These are phyloP conservation scores for Buathra laborator DNA, from an alignment of 2,888 invertebrate species.

Conservation along the genomic window DNA sequence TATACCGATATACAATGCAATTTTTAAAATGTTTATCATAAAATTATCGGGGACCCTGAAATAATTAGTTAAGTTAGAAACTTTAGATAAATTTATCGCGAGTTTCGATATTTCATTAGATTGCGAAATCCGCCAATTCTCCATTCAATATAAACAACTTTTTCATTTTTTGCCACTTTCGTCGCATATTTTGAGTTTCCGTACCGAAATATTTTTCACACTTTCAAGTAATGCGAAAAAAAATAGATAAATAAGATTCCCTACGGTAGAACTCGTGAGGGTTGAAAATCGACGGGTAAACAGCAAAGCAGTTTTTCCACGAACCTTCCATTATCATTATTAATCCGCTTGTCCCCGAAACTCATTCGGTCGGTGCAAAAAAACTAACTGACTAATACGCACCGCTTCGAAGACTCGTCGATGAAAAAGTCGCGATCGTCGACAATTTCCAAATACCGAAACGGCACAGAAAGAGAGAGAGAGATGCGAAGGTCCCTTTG, in stretches of 20 bases:
- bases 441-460: slow-evolving; percentile 59
- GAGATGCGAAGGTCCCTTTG: slow-evolving; percentile 9
- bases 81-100: neutral
- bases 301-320: neutral
- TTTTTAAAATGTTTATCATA: too few species aligned
- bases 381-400: neutral
- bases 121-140: neutral
- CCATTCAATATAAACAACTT: too few species aligned
- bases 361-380: neutral
- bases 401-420: slow-evolving; percentile 10
- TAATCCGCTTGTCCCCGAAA: neutral
- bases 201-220: neutral
- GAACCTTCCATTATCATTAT: neutral
- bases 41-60: too few species aligned
- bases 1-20: too few species aligned
- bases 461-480: neutral
- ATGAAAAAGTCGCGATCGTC: slow-evolving; percentile 24
- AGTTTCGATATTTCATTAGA: neutral
- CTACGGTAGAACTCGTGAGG: neutral
- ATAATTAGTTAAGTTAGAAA: too few species aligned
- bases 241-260: neutral
- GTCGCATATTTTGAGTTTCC: too few species aligned
- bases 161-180: too few species aligned
- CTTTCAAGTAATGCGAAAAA: neutral
- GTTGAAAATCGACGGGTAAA: neutral